Base-by-base conservation (phyloP, 2,888 invertebrate species). In the Lithophane semibrunnea region DNA sequence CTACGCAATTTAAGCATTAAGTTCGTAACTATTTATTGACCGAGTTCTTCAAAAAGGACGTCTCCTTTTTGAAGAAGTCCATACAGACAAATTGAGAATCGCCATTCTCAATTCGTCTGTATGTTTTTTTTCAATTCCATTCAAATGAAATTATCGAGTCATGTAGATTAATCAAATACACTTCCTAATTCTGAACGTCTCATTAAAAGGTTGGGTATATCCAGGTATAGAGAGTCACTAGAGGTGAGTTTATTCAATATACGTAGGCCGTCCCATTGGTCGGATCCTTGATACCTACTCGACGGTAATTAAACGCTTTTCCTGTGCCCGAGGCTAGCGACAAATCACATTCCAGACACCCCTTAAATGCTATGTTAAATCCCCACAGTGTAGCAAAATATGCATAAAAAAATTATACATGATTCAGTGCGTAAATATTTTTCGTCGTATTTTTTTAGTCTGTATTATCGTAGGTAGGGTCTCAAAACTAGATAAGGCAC, bases 251-350 rank as follows among this genome's bases (percentile, higher is more conserved):
- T 89, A 92, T 92, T 91, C 91, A 94, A 95, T 95, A 93, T 89
- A 83, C 86, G 75, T 84, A 83, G 93, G 88, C 90, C 91, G 88
- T 94, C 94, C 96, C 92, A 96, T 96, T 95, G 96, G 96, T 93
- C 88, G 94, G 92, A 87, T 92, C 88, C 82, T 89, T 93, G 94
- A 93, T 94, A 93, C 95, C 95, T 95, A 94, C 94, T 93, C 94
- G 90, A 86, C 88, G 88, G 93, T 94, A 94, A 96, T 96, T 95
- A 95, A 93, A 91, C 89, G 88, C 89, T 91, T 94, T 95, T 95
- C 95, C 95, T 93, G 88, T 79, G 94, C 95, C 94, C 83, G 75
- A 88, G 95, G 96, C 94, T 88, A 92, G 88, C 91, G 93, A 91
- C 94, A 95, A 96, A 95, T 95, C 94, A 92, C 90, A 94, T 95